Evolutionary conservation across 2,888 invertebrate species (phyloP).

Genomic region (Beris morrisii): DNA sequence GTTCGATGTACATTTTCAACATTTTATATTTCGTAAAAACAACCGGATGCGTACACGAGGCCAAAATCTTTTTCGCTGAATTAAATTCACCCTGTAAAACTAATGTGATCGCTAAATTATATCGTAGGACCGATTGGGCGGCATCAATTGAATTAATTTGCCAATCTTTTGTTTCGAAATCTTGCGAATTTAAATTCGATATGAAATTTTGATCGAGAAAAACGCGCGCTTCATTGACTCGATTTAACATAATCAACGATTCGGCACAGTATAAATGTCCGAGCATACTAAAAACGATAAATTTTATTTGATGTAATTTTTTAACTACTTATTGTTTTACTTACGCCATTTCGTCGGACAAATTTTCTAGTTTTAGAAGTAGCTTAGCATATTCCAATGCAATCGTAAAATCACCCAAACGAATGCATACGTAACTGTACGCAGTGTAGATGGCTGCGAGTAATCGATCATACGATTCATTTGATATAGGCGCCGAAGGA

Average conservation of each 20-base stretch:
- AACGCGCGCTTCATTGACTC: conserved; percentile 79
- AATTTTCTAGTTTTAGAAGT: conserved; percentile 70
- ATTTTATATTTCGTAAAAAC: conserved; percentile 48
- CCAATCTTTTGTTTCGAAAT: conserved; percentile 59
- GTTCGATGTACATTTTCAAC: conserved; percentile 63
- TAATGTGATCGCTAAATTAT: conserved; percentile 77
- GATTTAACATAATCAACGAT: conserved; percentile 78
- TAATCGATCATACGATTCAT: conserved; percentile 63
- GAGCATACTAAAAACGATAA: conserved; percentile 63
- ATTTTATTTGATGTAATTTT: not conserved
- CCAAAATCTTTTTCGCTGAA: conserved; percentile 57
- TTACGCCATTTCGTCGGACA: conserved; percentile 72
- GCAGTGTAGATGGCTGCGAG: conserved; percentile 72
- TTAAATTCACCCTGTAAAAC: conserved; percentile 74
- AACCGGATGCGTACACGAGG: conserved; percentile 50
- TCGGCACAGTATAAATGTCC: conserved; percentile 90
- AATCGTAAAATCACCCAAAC: conserved; percentile 79
- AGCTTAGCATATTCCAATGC: conserved; percentile 78
- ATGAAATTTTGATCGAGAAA: conserved; percentile 79
- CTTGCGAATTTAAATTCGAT: conserved; percentile 59
- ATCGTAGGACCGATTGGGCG: conserved; percentile 72
- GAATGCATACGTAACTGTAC: conserved; percentile 81
- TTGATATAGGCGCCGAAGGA: conserved; percentile 66
- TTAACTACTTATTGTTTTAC: conserved; percentile 33
- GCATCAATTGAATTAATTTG: conserved; percentile 61